Base-by-base conservation (phyloP, 2,797 vertebrate genomes). In the Falco novaeseelandiae region DNA sequence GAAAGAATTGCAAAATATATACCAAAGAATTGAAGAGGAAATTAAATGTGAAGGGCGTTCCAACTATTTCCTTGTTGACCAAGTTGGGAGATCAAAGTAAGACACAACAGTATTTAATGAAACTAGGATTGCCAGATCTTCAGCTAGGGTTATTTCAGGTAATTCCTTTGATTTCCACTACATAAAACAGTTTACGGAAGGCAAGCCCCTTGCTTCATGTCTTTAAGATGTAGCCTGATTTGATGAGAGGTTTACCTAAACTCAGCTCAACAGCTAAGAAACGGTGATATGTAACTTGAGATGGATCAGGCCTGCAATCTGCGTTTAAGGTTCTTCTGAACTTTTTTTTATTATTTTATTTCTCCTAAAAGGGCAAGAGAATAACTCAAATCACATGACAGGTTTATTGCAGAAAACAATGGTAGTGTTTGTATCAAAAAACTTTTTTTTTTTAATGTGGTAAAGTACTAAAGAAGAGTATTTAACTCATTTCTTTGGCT, bases 401-500 rank as follows among this genome's bases (percentile, higher is more conserved):
- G 49, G 49, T 89, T 96, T 95, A 93, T 79, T 77, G 82, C 83
- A 89, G 80, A 95, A 83, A 92, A 44, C 94, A 97, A 89, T 81
- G 17, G 57, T 73, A 80, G 40, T 54, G 91, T 96, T 94, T 96
- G 84, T 82, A 94, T 94, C 95, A 89, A 83, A 92, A 90, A 36
- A 2, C 22, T 51, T 83, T 57, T 55, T 67, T 69, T 71, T 70
- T 61, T 36, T 73, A 97, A 96, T 79, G 30, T 23, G 2, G 22
- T 63, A 66, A 87, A 92, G 65, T 71, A 88, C 74, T 86, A 66
- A 12, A 72, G 62, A 46, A 61, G 72, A 94, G 54, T 91, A 80
- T 69, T 72, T 90, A 93, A 95, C 91, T 80, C 2, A 82, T 95
- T 90, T 90, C 29, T 89, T 40, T 83, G 76, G 74, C 74, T 93